Conservation (phyloP, 1,140 invertebrate species). For the Saccostrea echinata region DNA sequence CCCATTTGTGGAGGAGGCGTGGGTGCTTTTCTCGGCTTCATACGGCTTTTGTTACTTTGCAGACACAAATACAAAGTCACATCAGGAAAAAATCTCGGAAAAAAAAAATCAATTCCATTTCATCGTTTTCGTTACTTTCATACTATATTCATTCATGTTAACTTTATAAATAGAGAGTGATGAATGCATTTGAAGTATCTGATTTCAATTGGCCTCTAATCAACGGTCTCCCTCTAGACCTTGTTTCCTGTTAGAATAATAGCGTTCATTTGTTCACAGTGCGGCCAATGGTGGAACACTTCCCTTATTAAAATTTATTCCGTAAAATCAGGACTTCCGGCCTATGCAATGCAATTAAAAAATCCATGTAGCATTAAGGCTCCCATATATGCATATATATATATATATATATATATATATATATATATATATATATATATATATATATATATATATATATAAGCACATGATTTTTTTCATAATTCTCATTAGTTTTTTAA, state of each 20-base stretch:
- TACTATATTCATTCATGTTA: not conserved
- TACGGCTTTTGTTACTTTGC: not conserved
- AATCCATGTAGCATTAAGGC: too few relatives aligned
- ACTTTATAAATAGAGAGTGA: not conserved
- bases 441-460: too few relatives aligned
- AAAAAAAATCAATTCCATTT: not conserved
- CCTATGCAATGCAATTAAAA: too few relatives aligned
- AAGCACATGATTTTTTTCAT: too few relatives aligned
- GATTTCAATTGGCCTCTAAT: not conserved
- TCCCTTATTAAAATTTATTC: not conserved
- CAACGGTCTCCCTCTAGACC: not conserved
- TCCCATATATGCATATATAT: too few relatives aligned
- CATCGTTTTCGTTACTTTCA: not conserved
- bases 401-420: not conserved
- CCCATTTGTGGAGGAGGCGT: too few relatives aligned
- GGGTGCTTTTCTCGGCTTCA: not conserved
- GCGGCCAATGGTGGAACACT: not conserved
- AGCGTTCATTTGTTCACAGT: not conserved
- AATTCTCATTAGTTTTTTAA: too few relatives aligned
- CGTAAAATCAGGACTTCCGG: constrained; percentile 2
- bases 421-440: not conserved
- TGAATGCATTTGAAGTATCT: not conserved
- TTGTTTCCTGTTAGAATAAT: constrained; percentile 5
- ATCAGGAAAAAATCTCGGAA: too few relatives aligned
- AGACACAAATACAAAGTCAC: not conserved